Evolutionary conservation across 2,797 vertebrate species (phyloP).

Genomic region (Gymnothorax javanicus): DNA sequence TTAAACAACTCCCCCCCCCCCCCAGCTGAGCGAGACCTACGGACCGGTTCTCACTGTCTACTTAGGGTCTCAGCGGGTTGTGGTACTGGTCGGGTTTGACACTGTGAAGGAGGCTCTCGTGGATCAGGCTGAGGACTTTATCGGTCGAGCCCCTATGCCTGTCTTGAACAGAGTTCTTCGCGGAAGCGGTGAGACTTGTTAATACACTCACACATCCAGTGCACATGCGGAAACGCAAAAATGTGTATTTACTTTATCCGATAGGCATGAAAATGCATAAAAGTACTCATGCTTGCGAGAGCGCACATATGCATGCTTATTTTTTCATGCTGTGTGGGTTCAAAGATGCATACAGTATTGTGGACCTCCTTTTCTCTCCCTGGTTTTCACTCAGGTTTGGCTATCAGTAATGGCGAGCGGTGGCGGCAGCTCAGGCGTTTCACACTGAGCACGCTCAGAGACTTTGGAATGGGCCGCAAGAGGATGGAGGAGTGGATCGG

Average conservation of each 20-base stretch:
- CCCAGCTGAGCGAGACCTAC: conserved; percentile 71
- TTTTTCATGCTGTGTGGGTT: not conserved
- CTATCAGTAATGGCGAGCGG: conserved; percentile 63
- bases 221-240: not conserved
- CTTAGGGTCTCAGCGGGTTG: conserved; percentile 62
- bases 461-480: conserved; percentile 73
- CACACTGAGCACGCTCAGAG: conserved; percentile 63
- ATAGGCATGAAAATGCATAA: not conserved
- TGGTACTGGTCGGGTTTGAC: conserved; percentile 72
- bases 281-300: not conserved
- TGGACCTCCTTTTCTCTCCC: not conserved
- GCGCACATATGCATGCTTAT: not conserved
- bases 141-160: conserved; percentile 53
- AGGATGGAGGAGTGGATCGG: conserved; percentile 72
- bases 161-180: conserved; percentile 43
- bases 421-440: conserved; percentile 68
- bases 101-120: conserved; percentile 75
- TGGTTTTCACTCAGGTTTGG: conserved; percentile 54
- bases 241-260: not conserved
- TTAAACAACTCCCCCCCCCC: not conserved
- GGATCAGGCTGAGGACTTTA: conserved; percentile 74
- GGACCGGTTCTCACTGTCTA: conserved; percentile 72
- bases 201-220: too few species aligned
- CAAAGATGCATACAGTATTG: too few species aligned
- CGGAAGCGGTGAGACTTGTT: conserved; percentile 58